phyloP scores from a whole-genome alignment of 1,140 invertebrate species.

The Contarinia nasturtii region DNA sequence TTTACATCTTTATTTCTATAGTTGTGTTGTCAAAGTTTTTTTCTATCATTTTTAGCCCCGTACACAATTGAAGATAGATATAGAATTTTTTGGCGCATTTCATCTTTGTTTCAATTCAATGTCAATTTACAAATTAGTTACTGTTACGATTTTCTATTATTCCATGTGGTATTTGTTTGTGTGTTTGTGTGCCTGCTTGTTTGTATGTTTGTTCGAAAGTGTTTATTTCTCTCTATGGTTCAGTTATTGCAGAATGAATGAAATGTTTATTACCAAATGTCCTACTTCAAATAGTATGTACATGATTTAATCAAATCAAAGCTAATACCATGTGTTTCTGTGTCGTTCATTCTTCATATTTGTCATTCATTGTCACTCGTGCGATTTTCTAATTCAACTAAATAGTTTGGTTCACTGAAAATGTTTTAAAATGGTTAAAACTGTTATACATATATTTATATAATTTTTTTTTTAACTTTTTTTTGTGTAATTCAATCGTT shows the following conservation, averaged over 20 bases:
- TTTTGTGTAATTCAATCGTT: background rate
- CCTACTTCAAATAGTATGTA: too few species aligned
- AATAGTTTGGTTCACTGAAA: background rate
- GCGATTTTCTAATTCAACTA: background rate
- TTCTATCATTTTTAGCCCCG: background rate
- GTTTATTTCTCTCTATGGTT: too few species aligned
- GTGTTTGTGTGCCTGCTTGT: too few species aligned
- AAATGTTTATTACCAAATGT: background rate
- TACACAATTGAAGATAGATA: background rate
- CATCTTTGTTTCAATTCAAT: background rate
- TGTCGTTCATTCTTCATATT: too few species aligned
- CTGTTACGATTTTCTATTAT: background rate
- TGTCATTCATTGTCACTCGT: background rate
- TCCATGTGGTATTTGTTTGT: too few species aligned
- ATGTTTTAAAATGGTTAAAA: background rate
- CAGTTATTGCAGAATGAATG: background rate
- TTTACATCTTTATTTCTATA: background rate
- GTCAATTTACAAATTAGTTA: constrained; percentile 1
- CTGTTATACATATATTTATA: too few species aligned
- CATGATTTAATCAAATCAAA: too few species aligned
- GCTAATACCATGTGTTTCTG: too few species aligned
- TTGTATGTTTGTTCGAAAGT: too few species aligned
- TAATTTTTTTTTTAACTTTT: background rate
- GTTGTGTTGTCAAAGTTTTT: background rate
- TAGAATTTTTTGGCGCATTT: background rate